Percentiles rank a stretch among this genome's conserved stretches.
Evolutionary conservation across 2,888 invertebrate genomes (phyloP).

Genomic region (Heliconius hortense): DNA sequence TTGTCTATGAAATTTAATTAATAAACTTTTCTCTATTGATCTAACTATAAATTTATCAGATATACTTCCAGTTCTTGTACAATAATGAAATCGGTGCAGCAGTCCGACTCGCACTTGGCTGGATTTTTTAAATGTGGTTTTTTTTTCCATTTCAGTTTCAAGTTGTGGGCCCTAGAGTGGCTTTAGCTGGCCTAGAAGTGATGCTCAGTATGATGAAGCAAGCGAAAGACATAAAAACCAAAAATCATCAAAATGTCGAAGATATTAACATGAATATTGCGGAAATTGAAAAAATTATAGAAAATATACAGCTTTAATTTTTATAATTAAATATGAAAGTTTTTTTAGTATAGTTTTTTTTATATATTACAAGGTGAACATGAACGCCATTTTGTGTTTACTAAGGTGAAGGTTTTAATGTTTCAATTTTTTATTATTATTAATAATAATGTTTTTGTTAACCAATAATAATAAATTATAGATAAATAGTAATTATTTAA

Average conservation of each 20-base stretch:
- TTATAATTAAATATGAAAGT: no score
- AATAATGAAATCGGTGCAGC: no score
- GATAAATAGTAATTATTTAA: neutral
- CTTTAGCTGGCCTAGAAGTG: slow-evolving; percentile 50
- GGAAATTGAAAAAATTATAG: slow-evolving; percentile 41
- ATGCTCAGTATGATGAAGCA: slow-evolving; percentile 53
- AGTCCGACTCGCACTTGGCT: no score
- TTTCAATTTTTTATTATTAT: neutral
- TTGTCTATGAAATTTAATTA: neutral
- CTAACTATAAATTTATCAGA: no score
- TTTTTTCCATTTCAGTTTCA: slow-evolving; percentile 47
- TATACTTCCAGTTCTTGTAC: no score
- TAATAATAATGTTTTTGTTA: neutral
- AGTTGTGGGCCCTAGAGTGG: slow-evolving; percentile 46
- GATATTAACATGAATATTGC: slow-evolving; percentile 44
- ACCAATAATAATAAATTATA: neutral
- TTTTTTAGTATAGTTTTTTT: neutral
- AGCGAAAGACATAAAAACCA: slow-evolving; percentile 27
- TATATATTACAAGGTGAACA: neutral
- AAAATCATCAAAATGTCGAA: slow-evolving; percentile 42
- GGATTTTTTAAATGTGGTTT: no score
- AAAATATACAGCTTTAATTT: slow-evolving; percentile 42
- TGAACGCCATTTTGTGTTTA: neutral
- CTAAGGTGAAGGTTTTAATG: neutral
- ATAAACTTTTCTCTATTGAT: no score